These are phyloP conservation scores for Diabrotica virgifera DNA, from an alignment of 1,140 invertebrate species.

Conservation along the genomic window DNA sequence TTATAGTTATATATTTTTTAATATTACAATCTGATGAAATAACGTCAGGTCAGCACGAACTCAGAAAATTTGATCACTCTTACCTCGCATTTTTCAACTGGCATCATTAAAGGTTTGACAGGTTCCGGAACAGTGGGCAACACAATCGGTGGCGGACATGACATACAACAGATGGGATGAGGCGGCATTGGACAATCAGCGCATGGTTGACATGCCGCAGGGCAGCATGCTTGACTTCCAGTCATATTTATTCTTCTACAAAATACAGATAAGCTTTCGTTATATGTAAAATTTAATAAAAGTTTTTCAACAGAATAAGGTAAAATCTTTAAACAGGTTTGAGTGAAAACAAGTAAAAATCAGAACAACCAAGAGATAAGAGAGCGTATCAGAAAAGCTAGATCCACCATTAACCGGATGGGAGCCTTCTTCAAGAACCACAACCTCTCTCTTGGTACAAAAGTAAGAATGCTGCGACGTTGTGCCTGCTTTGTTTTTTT, in stretches of 20 bases:
- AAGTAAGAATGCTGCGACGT: no score
- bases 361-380: no score
- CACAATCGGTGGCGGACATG: not conserved
- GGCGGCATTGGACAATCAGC: not conserved
- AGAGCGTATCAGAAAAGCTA: no score
- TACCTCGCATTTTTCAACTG: conserved; percentile 1
- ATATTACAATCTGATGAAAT: no score
- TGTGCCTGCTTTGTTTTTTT: no score
- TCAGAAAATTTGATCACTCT: not conserved
- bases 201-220: conserved; percentile 6
- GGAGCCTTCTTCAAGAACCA: no score
- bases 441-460: no score
- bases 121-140: conserved; percentile 18
- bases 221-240: conserved; percentile 5
- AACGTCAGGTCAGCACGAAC: no score
- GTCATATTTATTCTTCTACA: not conserved
- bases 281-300: not conserved
- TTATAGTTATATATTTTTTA: no score
- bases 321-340: no score
- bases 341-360: no score
- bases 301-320: not conserved
- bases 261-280: not conserved
- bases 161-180: not conserved
- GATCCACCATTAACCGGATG: no score
- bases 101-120: conserved; percentile 21